Conservation (phyloP, 2,113 vertebrate species). For the Tachysurus fulvidraco region DNA sequence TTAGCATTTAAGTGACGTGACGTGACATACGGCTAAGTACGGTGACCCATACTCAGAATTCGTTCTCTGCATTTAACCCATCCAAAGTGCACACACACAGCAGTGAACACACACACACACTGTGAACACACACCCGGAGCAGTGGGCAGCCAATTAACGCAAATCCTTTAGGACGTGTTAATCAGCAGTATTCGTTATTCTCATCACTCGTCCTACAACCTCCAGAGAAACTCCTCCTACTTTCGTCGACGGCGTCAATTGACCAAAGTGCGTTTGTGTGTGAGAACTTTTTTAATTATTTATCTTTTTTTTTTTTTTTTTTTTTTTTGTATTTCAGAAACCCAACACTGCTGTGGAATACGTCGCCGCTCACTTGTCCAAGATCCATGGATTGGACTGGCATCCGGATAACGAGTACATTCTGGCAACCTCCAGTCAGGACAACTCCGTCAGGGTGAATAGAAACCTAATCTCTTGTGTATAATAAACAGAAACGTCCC, state of each 20-base stretch:
- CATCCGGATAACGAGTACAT: constrained; percentile 94
- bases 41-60: too few species aligned
- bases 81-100: too few species aligned
- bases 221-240: neutral
- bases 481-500: neutral
- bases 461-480: too few species aligned
- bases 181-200: neutral
- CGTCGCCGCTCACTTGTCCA: constrained; percentile 94
- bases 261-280: neutral
- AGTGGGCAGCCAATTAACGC: too few species aligned
- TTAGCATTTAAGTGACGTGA: too few species aligned
- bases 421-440: constrained; percentile 94
- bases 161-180: too few species aligned
- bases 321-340: constrained; percentile 74
- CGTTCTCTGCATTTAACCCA: too few species aligned
- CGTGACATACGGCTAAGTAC: too few species aligned
- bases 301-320: neutral
- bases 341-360: constrained; percentile 95
- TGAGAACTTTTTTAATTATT: neutral
- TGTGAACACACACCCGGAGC: too few species aligned
- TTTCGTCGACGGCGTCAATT: neutral
- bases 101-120: too few species aligned
- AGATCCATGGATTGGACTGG: constrained; percentile 97
- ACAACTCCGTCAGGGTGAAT: constrained; percentile 94
- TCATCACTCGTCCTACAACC: neutral